Evolutionary conservation across 2,797 vertebrate genomes (phyloP), one percentile per base, ranked within the genome.

Genomic region (Micrastur ruficollis): DNA sequence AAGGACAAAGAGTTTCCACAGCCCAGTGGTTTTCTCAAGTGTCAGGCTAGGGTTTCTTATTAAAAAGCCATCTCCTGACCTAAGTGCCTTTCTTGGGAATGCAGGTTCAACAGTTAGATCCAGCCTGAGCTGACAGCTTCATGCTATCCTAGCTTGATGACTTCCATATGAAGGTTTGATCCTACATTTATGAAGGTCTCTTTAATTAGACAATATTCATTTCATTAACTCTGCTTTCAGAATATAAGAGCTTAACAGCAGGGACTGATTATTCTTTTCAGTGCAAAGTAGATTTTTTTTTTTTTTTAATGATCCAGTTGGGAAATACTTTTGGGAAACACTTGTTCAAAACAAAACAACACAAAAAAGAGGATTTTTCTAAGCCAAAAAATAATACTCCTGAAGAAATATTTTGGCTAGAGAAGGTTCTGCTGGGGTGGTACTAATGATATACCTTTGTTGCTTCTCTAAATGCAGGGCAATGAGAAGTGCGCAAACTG

Each of bases 281-380:
- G 62, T 83, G 83, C 67, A 83, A 56, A 96, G 95, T 67, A 92
- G 89, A 68, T 46, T 62, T 50, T 80, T 83, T 82, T 73, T 90
- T 23, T 38, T 56, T 62, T 93, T 53, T 65, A 66, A 94, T 27
- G 36, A 93, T 81, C 71, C 78, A 86, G 42, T 97, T 97, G 97
- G 96, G 97, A 98, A 98, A 98, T 91, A 96, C 79, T 97, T 98
- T 97, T 95, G 96, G 96, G 96, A 98, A 98, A 96, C 97, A 98
- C 97, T 98, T 98, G 96, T 97, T 97, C 90, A 96, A 97, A 98
- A 97, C 95, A 96, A 95, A 96, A 96, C 70, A 96, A 96, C 89
- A 97, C 61, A 92, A 93, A 91, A 92, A 85, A 94, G 36, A 47
- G 15, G 62, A 53, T 71, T 84, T 83, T 96, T 89, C 88, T 90